Evolutionary conservation across 2,888 invertebrate species (phyloP), one percentile per base, ranked within the genome.

Genomic region (Phlogophora meticulosa): DNA sequence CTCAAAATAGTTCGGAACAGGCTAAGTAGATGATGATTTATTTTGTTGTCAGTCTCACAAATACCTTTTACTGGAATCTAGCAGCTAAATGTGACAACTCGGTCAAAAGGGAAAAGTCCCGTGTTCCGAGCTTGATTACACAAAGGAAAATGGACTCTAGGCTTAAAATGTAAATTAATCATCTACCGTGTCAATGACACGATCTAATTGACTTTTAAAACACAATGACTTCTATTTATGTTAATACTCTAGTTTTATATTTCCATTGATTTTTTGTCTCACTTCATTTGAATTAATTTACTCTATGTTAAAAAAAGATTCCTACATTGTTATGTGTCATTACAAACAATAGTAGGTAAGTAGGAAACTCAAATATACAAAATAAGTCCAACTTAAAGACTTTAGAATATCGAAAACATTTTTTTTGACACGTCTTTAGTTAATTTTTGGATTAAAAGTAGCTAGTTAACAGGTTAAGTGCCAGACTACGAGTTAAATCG

Each of bases 221-320:
- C 57, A 65, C 66, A 45, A 78, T 75, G 75, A 78, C 75, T 58
- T 17, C 36, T 45, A 42, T 38, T 17, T 61, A 65, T 75, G 57
- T 42, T 7, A 75, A 74, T 74, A 7, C 13, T 20, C 20, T 20
- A 22, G 7, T 64, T 34, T 24, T 15, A 9, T 7, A 43, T 20
- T 60, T 1, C n/a, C 36, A 28, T n/a, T 36, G 3, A 7, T 17
- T 11, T 34, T 32, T n/a, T 15, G 13, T 10, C 10, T 42, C 24
- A 7, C 13, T 49, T 34, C 7, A 13, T 28, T 62, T 32, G 10
- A 59, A 46, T 15, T 9, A 0, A 0, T 15, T 40, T 42, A 40
- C 13, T 7, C 7, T 4, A 40, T 20, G 15, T 34, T 61, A n/a
- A 2, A 13, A 34, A 17, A 7, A 17, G 5, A 11, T 34, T 4